Percentiles rank a stretch among this genome's conserved stretches.
phyloP scores from a whole-genome alignment of 2,797 vertebrate species.

The Numenius phaeopus region DNA sequence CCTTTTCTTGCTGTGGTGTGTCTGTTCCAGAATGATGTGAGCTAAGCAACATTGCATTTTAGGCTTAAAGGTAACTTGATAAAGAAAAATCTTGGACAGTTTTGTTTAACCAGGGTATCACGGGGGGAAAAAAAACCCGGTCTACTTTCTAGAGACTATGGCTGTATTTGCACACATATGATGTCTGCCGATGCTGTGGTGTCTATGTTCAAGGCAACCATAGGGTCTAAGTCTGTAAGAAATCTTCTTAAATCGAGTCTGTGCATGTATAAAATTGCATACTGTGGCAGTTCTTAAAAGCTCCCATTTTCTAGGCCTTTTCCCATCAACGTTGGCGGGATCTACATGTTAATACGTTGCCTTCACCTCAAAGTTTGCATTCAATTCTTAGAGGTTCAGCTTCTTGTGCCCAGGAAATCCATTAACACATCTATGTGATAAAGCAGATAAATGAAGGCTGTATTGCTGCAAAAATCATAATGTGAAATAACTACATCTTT shows the following conservation, averaged over 20 bases:
- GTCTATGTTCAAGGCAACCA: background rate
- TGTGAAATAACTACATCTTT: background rate
- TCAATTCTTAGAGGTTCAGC: background rate
- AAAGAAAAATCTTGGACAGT: background rate
- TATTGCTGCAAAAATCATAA: background rate
- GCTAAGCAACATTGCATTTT: background rate
- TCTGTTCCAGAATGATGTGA: background rate
- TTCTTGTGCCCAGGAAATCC: background rate
- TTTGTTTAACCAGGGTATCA: background rate
- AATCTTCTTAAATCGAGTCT: background rate
- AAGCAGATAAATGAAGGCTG: slow-evolving; percentile 16
- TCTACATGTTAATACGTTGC: background rate
- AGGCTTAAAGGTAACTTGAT: background rate
- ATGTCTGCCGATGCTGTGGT: background rate
- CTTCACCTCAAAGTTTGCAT: slow-evolving; percentile 25
- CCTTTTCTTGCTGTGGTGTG: background rate
- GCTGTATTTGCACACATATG: background rate
- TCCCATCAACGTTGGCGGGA: background rate
- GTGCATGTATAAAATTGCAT: background rate
- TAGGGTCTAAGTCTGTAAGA: background rate
- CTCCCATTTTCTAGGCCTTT: background rate
- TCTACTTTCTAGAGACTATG: background rate
- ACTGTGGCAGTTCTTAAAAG: background rate
- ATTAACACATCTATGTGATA: background rate
- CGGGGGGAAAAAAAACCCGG: too few species aligned